A percentile compares a stretch with the other conserved stretches of the same genome.
Conservation (phyloP, 1,140 invertebrate species). For the Tenebrio molitor region DNA sequence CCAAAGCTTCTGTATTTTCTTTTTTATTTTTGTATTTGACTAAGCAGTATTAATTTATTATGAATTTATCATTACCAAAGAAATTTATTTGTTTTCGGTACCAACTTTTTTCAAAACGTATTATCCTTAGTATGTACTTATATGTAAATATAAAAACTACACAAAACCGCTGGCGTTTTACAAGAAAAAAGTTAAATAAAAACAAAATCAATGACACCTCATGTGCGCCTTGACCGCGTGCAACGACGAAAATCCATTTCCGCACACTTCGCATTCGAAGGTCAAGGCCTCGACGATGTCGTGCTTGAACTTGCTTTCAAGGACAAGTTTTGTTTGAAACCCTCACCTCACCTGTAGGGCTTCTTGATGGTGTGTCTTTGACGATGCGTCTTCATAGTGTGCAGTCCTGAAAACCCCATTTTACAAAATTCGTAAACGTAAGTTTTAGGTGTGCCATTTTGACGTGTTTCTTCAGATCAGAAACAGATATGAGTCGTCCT, state of each 20-base stretch:
- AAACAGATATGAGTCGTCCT: background rate
- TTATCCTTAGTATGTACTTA: conserved; percentile 14
- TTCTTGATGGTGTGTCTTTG: background rate
- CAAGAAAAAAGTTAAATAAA: background rate
- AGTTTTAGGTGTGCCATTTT: background rate
- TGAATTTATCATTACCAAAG: conserved; percentile 9
- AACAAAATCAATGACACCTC: background rate
- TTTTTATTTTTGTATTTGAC: conserved; percentile 3
- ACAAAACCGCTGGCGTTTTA: no score
- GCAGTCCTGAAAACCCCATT: background rate
- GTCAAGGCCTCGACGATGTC: background rate
- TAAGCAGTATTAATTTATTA: conserved; percentile 20
- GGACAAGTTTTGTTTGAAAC: background rate
- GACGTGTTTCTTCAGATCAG: background rate
- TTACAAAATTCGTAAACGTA: background rate
- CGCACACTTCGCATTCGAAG: background rate
- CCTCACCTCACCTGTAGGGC: background rate
- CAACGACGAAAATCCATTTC: background rate
- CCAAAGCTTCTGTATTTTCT: no score
- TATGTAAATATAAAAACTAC: conserved; percentile 24
- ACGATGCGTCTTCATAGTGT: background rate
- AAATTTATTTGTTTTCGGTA: conserved; percentile 34
- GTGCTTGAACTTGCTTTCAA: background rate
- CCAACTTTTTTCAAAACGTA: background rate
- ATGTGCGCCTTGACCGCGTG: background rate